Percentiles rank a stretch among this genome's conserved stretches.
phyloP scores from a whole-genome alignment of 2,888 invertebrate genomes.

The Thymelicus lineola region DNA sequence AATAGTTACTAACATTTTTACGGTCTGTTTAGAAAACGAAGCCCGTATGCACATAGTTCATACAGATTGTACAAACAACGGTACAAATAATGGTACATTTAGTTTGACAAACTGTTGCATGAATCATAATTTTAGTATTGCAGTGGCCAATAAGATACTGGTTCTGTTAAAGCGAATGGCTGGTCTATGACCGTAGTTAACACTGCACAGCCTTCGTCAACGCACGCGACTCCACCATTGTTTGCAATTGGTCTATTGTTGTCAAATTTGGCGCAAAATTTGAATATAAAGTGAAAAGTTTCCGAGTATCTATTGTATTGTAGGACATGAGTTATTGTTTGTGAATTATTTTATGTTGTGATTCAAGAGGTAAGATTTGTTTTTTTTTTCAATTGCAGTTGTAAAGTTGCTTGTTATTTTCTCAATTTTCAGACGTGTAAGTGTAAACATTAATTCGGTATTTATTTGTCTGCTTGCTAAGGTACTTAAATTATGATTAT shows the following conservation, averaged over 20 bases:
- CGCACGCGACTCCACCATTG: slow-evolving; percentile 46
- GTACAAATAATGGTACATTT: background rate
- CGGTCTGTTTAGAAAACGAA: background rate
- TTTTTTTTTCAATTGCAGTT: background rate
- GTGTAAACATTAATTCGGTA: too few relatives aligned
- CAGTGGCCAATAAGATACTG: slow-evolving; percentile 2
- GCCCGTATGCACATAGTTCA: background rate
- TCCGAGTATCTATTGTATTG: background rate
- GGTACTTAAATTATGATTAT: too few relatives aligned
- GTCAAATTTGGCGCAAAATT: slow-evolving; percentile 14
- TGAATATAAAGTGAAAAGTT: slow-evolving; percentile 8
- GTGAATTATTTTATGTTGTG: slow-evolving; percentile 6
- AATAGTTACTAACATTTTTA: background rate
- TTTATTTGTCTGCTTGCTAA: too few relatives aligned
- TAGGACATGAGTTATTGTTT: slow-evolving; percentile 5
- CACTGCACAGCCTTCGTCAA: slow-evolving; percentile 46
- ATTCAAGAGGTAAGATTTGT: background rate
- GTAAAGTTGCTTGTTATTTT: too few relatives aligned
- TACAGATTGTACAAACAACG: too few relatives aligned
- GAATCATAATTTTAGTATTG: background rate
- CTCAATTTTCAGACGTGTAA: too few relatives aligned
- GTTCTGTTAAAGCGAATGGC: slow-evolving; percentile 45
- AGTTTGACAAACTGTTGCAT: background rate
- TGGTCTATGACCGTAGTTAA: slow-evolving; percentile 46
- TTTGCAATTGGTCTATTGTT: background rate